Base-by-base conservation (phyloP, 2,888 invertebrate species). In the Alviniconcha strummeri region DNA sequence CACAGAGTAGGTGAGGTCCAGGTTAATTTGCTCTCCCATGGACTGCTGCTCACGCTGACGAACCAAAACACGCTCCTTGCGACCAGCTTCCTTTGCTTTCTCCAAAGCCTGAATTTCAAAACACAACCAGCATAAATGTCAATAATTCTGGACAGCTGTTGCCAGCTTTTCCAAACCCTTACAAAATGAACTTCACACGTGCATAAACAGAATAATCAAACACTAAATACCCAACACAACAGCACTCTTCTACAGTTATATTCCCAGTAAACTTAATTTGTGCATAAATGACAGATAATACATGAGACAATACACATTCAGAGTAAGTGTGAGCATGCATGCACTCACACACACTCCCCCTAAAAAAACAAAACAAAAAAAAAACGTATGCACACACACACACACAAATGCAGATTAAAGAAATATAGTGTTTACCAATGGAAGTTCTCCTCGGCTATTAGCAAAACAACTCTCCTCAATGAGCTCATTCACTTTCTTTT, bases 81-180 rank as follows among this genome's bases (percentile, higher is more conserved):
- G 96, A 0, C 98, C 98, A 0, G 99, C 98, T 93, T 99, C 99
- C 93, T 99, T 98, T 0, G 99, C 99, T 93, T 98, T 97, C 83
- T 97, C 97, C 79, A 99, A 94, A 0, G 98, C 96, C 94, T 94
- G 84, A 13, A 69, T 36, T 36, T 36, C 36, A 69, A 17, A 13
- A 69, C n/a, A 69, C 9, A 69, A 69, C 15, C 69, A 69, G 17
- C 69, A 69, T 17, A 69, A n/a, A 4, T 17, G 4, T n/a, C 15
- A 15, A 4, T 69, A 69, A 69, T 17, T 64, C 64, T 64, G 64
- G 11, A 64, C 64, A 64, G 15, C 64, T 64, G 64, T 64, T 64
- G 15, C 15, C 11, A 64, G 9, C 64, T 64, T 36, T 54, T 75
- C 15, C 36, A 54, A 1, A 75, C 55, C 17, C 75, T 75, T n/a